A percentile compares a stretch with the other conserved stretches of the same genome.
Conservation (phyloP, 2,888 invertebrate genomes). For the Hirtodrosophila duncani region DNA sequence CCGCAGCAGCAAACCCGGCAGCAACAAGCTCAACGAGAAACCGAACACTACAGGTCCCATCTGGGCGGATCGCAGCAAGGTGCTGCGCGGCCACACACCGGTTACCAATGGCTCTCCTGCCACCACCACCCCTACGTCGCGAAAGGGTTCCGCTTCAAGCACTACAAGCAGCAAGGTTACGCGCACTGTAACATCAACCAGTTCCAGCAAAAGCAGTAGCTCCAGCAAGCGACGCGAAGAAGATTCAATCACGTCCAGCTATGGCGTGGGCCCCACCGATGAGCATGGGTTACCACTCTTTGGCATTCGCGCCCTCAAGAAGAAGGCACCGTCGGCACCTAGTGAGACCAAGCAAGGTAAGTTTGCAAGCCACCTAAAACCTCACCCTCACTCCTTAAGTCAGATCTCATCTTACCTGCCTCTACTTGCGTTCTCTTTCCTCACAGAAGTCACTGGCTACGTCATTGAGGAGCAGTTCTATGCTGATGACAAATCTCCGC, state of each 20-base stretch:
- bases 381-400: too few species aligned
- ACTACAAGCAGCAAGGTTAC: constrained; percentile 40
- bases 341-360: constrained; percentile 84
- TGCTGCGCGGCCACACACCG: constrained; percentile 49
- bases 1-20: constrained; percentile 32
- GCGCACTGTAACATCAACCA: constrained; percentile 68
- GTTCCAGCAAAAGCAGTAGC: constrained; percentile 22
- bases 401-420: too few species aligned
- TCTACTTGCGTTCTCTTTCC: too few species aligned
- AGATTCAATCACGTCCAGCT: constrained; percentile 88
- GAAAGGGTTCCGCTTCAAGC: constrained; percentile 47
- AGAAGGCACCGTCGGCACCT: constrained; percentile 79
- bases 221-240: constrained; percentile 66
- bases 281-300: constrained; percentile 88
- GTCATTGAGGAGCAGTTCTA: constrained; percentile 84
- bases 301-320: constrained; percentile 86
- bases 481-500: constrained; percentile 84
- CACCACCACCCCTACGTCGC: constrained; percentile 24
- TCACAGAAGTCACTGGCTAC: constrained; percentile 84
- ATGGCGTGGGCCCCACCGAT: constrained; percentile 90
- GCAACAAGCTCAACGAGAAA: constrained; percentile 32
- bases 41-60: constrained; percentile 64
- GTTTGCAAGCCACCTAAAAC: too few species aligned
- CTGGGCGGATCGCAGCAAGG: constrained; percentile 73
- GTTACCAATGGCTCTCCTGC: constrained; percentile 22